Percentiles rank a stretch among this genome's conserved stretches.
These are phyloP conservation scores for Blastobasis adustella DNA, from an alignment of 2,888 invertebrate genomes.

Conservation along the genomic window DNA sequence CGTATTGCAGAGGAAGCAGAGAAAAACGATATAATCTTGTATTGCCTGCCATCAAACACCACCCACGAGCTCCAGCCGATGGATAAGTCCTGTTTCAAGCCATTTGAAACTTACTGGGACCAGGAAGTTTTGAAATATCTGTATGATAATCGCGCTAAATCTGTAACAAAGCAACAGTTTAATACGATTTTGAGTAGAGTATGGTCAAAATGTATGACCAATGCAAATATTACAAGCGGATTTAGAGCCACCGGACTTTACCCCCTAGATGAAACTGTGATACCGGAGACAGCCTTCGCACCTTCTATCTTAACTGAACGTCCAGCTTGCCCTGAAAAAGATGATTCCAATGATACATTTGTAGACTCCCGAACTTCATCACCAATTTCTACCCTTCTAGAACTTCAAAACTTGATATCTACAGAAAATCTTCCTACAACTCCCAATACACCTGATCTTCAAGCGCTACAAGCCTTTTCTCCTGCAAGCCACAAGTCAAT, in stretches of 20 bases:
- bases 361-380: background rate
- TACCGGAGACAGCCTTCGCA: constrained; percentile 2
- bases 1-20: constrained; percentile 10
- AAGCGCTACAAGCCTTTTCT: background rate
- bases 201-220: background rate
- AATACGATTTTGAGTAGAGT: background rate
- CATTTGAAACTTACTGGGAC: constrained; percentile 1
- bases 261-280: background rate
- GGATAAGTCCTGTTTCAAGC: constrained; percentile 9
- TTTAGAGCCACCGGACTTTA: background rate
- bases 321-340: background rate
- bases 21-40: constrained; percentile 10
- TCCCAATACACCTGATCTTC: constrained; percentile 5
- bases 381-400: background rate
- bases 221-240: background rate
- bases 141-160: constrained; percentile 1
- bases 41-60: constrained; percentile 11
- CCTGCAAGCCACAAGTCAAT: background rate
- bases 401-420: too few species aligned
- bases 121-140: background rate
- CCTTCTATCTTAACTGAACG: constrained; percentile 1
- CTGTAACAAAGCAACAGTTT: background rate
- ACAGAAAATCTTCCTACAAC: background rate
- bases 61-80: constrained; percentile 15
- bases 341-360: constrained; percentile 1